Percentiles rank a stretch among this genome's conserved stretches.
phyloP scores from a whole-genome alignment of 2,113 vertebrate species.

The Falcunculus frontatus region DNA sequence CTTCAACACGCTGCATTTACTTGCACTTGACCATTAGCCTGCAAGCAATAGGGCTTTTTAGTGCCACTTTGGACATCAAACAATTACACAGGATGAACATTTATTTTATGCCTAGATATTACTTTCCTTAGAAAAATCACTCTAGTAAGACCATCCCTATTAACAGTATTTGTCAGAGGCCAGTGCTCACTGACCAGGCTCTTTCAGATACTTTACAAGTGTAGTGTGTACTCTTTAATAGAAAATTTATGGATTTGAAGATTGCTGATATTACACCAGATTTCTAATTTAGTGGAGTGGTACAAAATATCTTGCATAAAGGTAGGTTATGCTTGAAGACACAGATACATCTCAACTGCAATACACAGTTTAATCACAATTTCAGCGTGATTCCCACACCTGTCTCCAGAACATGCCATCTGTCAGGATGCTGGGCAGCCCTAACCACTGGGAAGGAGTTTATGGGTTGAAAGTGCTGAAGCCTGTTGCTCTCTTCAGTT shows the following conservation, averaged over 20 bases:
- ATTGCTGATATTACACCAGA: fast-evolving
- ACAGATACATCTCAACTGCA: not conserved
- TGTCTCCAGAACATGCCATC: not conserved
- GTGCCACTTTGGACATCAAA: not conserved
- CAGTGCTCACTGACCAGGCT: not conserved
- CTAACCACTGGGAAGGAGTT: too few relatives aligned
- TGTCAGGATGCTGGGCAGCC: not conserved
- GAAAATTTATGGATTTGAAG: not conserved
- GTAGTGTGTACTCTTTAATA: not conserved
- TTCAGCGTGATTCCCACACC: fast-evolving
- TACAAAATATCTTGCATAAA: not conserved
- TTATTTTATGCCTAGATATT: not conserved
- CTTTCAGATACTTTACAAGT: not conserved
- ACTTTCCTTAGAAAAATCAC: not conserved
- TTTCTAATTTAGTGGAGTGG: not conserved
- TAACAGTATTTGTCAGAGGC: not conserved
- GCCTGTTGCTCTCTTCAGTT: not conserved
- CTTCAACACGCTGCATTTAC: not conserved
- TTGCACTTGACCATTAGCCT: not conserved
- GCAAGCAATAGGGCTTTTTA: not conserved
- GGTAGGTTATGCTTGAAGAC: not conserved
- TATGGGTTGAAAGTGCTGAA: not conserved
- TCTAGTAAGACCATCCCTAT: not conserved
- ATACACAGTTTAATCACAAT: not conserved
- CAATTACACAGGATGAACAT: not conserved